Evolutionary conservation across 2,797 vertebrate genomes (phyloP).

Genomic region (Austrolebias charrua): DNA sequence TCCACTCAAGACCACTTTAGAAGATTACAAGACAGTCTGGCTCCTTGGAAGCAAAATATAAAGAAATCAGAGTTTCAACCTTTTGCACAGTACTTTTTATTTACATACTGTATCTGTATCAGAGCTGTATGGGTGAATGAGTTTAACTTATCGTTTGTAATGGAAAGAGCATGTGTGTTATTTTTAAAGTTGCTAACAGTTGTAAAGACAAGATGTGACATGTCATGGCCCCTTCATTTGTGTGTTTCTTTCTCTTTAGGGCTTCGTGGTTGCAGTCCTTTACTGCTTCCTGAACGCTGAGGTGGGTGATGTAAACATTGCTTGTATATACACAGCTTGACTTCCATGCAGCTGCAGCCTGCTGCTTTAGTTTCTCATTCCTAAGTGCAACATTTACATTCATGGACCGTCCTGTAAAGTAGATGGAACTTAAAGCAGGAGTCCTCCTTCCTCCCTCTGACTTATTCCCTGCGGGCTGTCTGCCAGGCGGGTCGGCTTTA

Average conservation of each 20-base stretch:
- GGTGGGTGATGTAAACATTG: constrained; percentile 68
- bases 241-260: constrained; percentile 76
- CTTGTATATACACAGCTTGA: constrained; percentile 16
- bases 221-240: constrained; percentile 12
- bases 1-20: no score
- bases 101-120: no score
- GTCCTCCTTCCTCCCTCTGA: constrained; percentile 19
- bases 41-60: no score
- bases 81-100: no score
- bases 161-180: no score
- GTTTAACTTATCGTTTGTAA: no score
- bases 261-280: constrained; percentile 93
- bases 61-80: no score
- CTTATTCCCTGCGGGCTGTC: constrained; percentile 44
- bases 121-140: no score
- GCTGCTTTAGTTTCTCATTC: constrained; percentile 18
- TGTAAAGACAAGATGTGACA: neutral
- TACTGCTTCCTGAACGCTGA: constrained; percentile 94
- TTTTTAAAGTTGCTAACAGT: neutral
- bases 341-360: neutral
- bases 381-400: constrained; percentile 16
- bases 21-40: no score
- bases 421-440: constrained; percentile 7
- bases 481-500: constrained; percentile 40
- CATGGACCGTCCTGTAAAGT: constrained; percentile 25